Base-by-base conservation (phyloP, 2,888 invertebrate genomes). In the Sturmia bella region DNA sequence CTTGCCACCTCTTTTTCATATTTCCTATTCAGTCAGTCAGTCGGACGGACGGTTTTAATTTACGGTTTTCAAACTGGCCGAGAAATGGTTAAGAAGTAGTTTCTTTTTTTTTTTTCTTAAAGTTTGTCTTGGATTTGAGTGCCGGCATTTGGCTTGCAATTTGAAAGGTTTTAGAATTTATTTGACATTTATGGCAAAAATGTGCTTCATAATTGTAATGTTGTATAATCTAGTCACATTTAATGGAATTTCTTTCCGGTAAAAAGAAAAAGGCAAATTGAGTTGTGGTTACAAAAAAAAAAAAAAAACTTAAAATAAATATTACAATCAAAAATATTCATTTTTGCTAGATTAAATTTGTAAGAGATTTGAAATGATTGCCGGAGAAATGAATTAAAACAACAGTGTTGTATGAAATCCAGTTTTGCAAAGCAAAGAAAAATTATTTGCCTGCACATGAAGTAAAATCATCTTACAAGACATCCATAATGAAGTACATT, bases 131-230 rank as follows among this genome's bases (percentile, higher is more conserved):
- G 32, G 32, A n/a, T 54, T 73, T 54, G 19, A 54, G 41, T 52
- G 52, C 32, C 63, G 43, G 73, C 73, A 52, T 54, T n/a, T 61
- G 61, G 41, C 6, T 15, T 32, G 27, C 41, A 41, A 52, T 75
- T 68, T 66, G 57, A 50, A 50, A 57, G 56, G 66, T 68, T 59
- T 75, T 75, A 74, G 57, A 75, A 66, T n/a, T 75, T 66, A 75
- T 68, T 66, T 43, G 50, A 57, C 75, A 59, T 57, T 75, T 74
- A 74, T 66, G 50, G 57, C 56, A 48, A 48, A 57, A 66, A 57
- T 52, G 17, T 56, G 45, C 15, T 64, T 74, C 45, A 66, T 19
- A 64, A 43, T 17, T 41, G 24, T 21, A 45, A 21, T 13, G 45
- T 64, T 43, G 43, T 63, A 6, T 52, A 41, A 63, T 45, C 12